Percentiles rank a stretch among this genome's conserved stretches.
phyloP scores from a whole-genome alignment of 2,113 vertebrate species.

The Oryctolagus cuniculus region mOryCun1.1 NC_091435.1:77425501-77426000 shows the following conservation, averaged over 20 bases:
- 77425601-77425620: background rate
- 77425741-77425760: background rate
- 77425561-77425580: background rate
- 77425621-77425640: background rate
- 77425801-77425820: background rate
- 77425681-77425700: slow-evolving; percentile 17
- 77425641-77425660: background rate
- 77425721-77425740: slow-evolving; percentile 5
- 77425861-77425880: background rate
- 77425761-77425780: slow-evolving; percentile 34
- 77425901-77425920: slow-evolving; percentile 31
- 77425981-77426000: slow-evolving; percentile 31
- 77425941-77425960: background rate
- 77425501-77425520: background rate
- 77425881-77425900: slow-evolving; percentile 2
- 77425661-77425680: slow-evolving; percentile 27
- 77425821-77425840: background rate
- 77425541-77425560: slow-evolving; percentile 54
- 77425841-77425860: background rate
- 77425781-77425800: slow-evolving; percentile 15
- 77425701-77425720: slow-evolving; percentile 17
- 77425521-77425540: background rate
- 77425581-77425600: slow-evolving; percentile 28
- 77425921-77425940: background rate
- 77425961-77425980: slow-evolving; percentile 29